These are phyloP conservation scores for Sciurus niger DNA, from an alignment of 2,113 vertebrate genomes.

Conservation along the genomic window DNA sequence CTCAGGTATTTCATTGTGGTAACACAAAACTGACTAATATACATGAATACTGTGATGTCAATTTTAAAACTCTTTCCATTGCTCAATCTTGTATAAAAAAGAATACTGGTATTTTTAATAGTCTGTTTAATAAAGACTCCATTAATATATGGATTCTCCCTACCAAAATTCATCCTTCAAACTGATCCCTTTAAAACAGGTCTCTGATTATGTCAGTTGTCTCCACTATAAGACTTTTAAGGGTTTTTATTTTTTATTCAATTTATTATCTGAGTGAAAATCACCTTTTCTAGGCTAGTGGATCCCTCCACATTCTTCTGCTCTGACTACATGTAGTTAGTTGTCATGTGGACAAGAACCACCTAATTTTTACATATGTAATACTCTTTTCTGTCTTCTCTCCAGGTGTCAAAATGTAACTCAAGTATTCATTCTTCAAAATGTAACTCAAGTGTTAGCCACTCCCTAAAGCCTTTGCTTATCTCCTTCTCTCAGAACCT, in stretches of 20 bases:
- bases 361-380: not conserved
- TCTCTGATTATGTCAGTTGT: not conserved
- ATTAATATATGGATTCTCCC: not conserved
- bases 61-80: slow-evolving; percentile 20
- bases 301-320: not conserved
- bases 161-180: not conserved
- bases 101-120: not conserved
- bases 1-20: not conserved
- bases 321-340: not conserved
- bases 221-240: not conserved
- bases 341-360: not conserved
- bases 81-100: not conserved
- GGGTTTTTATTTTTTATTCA: slow-evolving; percentile 32
- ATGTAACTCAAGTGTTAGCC: not conserved
- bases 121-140: slow-evolving; percentile 30
- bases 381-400: not conserved
- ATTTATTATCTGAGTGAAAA: slow-evolving; percentile 16
- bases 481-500: not conserved
- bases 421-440: not conserved
- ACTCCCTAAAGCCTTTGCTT: not conserved
- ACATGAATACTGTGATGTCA: not conserved
- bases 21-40: not conserved
- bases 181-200: not conserved
- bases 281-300: not conserved
- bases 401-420: not conserved